Conservation (phyloP, 2,797 vertebrate genomes). For the Chiroxiphia lanceolata region DNA sequence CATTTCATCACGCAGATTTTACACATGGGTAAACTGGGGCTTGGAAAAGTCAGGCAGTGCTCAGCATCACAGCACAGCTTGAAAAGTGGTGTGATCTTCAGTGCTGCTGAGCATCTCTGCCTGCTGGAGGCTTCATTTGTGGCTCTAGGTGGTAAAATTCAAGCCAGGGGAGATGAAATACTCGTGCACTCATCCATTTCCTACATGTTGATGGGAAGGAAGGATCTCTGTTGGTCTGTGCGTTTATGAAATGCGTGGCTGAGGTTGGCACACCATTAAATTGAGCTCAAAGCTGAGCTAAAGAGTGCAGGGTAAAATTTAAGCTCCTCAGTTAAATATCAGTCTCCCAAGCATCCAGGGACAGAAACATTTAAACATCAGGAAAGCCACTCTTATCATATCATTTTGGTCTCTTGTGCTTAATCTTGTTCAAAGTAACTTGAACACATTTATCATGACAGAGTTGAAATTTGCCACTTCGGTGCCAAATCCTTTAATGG, state of each 20-base stretch:
- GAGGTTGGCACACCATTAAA: background rate
- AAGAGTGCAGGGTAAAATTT: background rate
- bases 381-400: background rate
- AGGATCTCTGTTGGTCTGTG: background rate
- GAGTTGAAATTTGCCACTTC: slow-evolving; percentile 16
- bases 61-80: background rate
- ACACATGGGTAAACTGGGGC: background rate
- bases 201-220: background rate
- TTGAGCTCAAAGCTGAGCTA: background rate
- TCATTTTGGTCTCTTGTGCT: background rate
- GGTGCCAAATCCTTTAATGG: background rate
- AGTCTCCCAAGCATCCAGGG: background rate
- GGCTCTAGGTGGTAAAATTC: background rate
- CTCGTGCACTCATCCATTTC: background rate
- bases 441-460: background rate
- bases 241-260: background rate
- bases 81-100: background rate
- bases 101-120: background rate
- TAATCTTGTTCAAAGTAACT: background rate
- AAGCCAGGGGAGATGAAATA: background rate
- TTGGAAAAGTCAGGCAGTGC: background rate
- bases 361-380: background rate
- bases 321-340: background rate
- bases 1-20: background rate
- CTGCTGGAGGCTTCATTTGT: background rate